Evolutionary conservation across 2,797 vertebrate species (phyloP).

Genomic region (Notoglanidium macrostoma): DNA sequence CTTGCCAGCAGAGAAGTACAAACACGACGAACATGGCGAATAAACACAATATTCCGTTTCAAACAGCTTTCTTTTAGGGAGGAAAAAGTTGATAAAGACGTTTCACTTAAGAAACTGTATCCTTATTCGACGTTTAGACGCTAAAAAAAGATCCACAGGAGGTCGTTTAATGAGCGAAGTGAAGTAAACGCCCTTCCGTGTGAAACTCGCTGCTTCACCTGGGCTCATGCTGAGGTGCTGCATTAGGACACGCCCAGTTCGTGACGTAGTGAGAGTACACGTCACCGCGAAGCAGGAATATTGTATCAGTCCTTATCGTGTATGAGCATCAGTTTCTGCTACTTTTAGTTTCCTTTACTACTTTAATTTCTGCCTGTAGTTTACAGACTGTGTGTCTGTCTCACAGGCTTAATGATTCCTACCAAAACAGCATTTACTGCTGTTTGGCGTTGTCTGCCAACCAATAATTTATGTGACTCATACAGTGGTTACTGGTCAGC

Average conservation of each 20-base stretch:
- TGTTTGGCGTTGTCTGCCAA: not conserved
- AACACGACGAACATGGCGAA: slow-evolving; percentile 66
- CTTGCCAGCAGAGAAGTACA: slow-evolving; percentile 59
- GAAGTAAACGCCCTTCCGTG: slow-evolving; percentile 38
- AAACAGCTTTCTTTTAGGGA: not conserved
- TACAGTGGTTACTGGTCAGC: not conserved
- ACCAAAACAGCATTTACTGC: not conserved
- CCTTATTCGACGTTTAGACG: not conserved
- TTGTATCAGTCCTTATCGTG: not conserved
- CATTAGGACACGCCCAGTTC: not conserved
- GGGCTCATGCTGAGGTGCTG: not conserved
- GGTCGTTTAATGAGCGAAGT: not conserved
- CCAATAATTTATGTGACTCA: not conserved
- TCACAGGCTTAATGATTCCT: not conserved
- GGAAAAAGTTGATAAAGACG: not conserved
- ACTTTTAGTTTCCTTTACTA: not conserved
- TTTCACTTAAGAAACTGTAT: not conserved
- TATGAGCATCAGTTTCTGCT: not conserved
- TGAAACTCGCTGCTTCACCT: slow-evolving; percentile 16
- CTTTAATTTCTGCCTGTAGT: not conserved
- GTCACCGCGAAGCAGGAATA: not conserved
- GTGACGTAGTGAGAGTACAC: slow-evolving; percentile 33
- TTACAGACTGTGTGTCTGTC: not conserved
- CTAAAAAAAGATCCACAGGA: not conserved
- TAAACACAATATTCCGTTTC: not conserved